Percentiles rank a stretch among this genome's conserved stretches.
Evolutionary conservation across 2,888 invertebrate genomes (phyloP).

Genomic region (Epinotia bilunana): DNA sequence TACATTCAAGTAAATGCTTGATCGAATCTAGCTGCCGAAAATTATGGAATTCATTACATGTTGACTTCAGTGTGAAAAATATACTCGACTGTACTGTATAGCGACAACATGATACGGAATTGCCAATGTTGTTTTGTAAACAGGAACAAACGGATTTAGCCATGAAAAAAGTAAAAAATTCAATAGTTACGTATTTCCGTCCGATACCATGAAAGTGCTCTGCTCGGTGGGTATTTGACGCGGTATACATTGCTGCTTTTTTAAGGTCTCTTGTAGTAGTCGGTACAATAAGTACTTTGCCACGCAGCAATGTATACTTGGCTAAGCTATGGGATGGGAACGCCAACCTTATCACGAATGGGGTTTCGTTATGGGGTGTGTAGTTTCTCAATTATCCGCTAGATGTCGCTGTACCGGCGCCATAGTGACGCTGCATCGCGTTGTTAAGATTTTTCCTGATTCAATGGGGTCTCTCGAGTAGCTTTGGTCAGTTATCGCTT

Average conservation of each 20-base stretch:
- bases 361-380: not conserved
- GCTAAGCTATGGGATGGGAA: not conserved
- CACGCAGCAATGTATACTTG: not conserved
- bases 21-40: too few species aligned
- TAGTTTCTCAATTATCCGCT: not conserved
- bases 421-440: slow-evolving; percentile 8
- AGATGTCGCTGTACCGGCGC: slow-evolving; percentile 24
- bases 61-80: too few species aligned
- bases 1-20: too few species aligned
- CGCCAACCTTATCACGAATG: not conserved
- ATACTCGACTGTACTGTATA: too few species aligned
- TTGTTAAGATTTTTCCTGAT: slow-evolving; percentile 16
- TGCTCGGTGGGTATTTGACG: too few species aligned
- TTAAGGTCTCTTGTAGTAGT: not conserved
- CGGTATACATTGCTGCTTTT: not conserved
- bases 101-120: too few species aligned
- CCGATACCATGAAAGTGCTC: too few species aligned
- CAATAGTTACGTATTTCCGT: too few species aligned
- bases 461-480: not conserved
- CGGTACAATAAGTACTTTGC: not conserved
- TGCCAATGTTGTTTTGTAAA: too few species aligned
- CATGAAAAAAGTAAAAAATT: too few species aligned
- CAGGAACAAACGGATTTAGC: too few species aligned
- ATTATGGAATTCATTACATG: too few species aligned
- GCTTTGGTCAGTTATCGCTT: not conserved